Percentiles rank a stretch among this genome's conserved stretches.
These are phyloP conservation scores for Coenonympha glycerion DNA, from an alignment of 2,888 invertebrate species.

Conservation along the genomic window DNA sequence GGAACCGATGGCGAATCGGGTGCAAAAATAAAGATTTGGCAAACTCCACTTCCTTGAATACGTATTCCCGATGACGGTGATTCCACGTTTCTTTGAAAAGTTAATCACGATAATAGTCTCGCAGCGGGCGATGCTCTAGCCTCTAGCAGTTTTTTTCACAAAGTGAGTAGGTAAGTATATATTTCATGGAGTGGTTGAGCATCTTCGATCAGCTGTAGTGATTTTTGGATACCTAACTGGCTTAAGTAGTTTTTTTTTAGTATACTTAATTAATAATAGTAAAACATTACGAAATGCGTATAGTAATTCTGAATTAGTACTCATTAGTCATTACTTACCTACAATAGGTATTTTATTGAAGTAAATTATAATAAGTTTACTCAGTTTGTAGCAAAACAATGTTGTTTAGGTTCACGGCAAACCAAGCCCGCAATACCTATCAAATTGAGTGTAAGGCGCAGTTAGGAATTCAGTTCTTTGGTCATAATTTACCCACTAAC, in stretches of 20 bases:
- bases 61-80: constrained; percentile 42
- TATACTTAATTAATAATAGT: too few relatives aligned
- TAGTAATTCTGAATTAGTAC: too few relatives aligned
- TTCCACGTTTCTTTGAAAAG: constrained; percentile 28
- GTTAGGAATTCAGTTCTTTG: background rate
- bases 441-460: background rate
- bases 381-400: background rate
- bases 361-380: too few relatives aligned
- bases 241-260: too few relatives aligned
- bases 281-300: too few relatives aligned
- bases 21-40: constrained; percentile 60
- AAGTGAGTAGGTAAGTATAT: too few relatives aligned
- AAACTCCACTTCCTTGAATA: constrained; percentile 61
- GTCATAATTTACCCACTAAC: background rate
- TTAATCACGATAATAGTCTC: constrained; percentile 8
- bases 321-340: too few relatives aligned
- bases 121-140: constrained; percentile 9
- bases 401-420: background rate
- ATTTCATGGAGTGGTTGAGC: too few relatives aligned
- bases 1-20: constrained; percentile 42
- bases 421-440: background rate
- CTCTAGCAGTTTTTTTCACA: background rate
- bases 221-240: too few relatives aligned
- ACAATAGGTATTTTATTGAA: too few relatives aligned
- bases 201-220: too few relatives aligned